Evolutionary conservation across 2,113 vertebrate genomes (phyloP), one percentile per base, ranked within the genome.

Genomic region (Anhinga anhinga): DNA sequence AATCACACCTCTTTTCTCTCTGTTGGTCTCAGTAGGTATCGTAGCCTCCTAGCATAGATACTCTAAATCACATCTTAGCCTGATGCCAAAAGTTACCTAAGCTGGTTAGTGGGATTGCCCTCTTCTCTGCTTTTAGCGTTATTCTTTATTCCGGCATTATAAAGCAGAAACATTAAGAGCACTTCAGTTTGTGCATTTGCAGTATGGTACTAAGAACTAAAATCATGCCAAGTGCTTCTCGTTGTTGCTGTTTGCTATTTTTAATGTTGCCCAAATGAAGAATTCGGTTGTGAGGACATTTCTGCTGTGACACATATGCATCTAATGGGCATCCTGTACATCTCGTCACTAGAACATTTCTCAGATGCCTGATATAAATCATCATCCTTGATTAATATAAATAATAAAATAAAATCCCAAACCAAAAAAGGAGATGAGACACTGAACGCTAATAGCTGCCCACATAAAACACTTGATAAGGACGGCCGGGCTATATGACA

Each of bases 351-450:
- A 74, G 74, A 85, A 82, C 78, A 44, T 95, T 94, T 82, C 72
- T 94, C 13, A 61, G 77, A 88, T 95, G 78, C 93, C 86, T 83
- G 78, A 88, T 91, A 59, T 4, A 90, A 95, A 93, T 86, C 74
- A 90, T 95, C 84, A 93, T 84, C 77, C 49, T 91, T 69, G 84
- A 91, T 90, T 94, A 91, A 94, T 88, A 84, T 59, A 91, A 90
- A 91, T 82, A 94, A 82, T 91, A 79, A 67, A 81, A 82, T 72
- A 20, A 95, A 93, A 89, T 93, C 86, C 84, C 58, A 85, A 93
- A 94, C 91, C 95, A 95, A 95, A 97, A 95, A 95, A 91, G 87
- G 94, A 96, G 95, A 95, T 58, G 93, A 93, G 95, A 95, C 89
- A 94, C 89, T 91, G 89, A 80, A n/a, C 25, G 17, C 78, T 95